Conservation (phyloP, 2,888 invertebrate genomes). For the Drosophila sordidapex region DNA sequence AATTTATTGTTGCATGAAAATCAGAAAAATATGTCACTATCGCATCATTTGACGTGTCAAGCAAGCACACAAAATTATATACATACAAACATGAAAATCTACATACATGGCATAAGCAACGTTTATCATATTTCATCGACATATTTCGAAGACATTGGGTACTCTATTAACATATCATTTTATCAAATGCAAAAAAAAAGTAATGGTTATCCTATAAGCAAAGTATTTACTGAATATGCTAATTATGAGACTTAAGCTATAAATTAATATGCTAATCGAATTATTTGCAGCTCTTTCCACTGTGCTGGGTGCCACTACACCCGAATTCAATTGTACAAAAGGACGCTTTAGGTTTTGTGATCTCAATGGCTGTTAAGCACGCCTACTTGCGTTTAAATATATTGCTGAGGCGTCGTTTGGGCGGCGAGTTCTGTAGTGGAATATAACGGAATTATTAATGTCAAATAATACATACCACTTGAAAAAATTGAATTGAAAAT, state of each 20-base stretch:
- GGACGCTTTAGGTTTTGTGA: background rate
- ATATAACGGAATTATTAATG: conserved; percentile 28
- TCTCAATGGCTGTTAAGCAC: conserved; percentile 11
- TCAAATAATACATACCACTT: background rate
- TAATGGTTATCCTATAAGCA: background rate
- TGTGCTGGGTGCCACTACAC: background rate
- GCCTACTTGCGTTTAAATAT: conserved; percentile 83
- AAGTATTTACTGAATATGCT: background rate
- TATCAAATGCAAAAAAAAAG: background rate
- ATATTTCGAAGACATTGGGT: conserved; percentile 5
- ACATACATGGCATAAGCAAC: conserved; percentile 3
- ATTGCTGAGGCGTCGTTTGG: conserved; percentile 83
- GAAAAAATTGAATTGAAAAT: background rate
- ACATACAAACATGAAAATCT: conserved; percentile 7
- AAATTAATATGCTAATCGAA: background rate
- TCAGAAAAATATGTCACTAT: conserved; percentile 9
- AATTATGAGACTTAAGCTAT: background rate
- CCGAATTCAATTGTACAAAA: conserved; percentile 17
- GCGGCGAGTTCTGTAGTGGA: conserved; percentile 83
- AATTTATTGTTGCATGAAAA: conserved; percentile 30
- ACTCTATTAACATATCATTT: conserved; percentile 1
- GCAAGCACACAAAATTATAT: conserved; percentile 2
- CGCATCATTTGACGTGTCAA: conserved; percentile 22
- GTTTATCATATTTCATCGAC: conserved; percentile 18
- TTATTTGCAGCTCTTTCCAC: background rate